Evolutionary conservation across 2,113 vertebrate genomes (phyloP), one percentile per base, ranked within the genome.

Genomic region (Butorides virescens): DNA sequence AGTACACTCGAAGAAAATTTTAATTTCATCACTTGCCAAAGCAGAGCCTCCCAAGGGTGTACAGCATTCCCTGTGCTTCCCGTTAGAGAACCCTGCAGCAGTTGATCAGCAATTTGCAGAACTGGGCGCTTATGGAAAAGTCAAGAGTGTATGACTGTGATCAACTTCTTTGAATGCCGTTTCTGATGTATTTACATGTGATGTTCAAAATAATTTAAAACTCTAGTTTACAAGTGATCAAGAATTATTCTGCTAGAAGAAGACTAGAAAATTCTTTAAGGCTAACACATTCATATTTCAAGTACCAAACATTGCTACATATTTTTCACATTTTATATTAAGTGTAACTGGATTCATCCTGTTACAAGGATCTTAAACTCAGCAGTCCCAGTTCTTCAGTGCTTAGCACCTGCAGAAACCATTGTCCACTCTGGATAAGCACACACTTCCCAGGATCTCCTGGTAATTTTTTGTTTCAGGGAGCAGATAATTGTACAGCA

Each of bases 91-190:
- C 42, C 18, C 73, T 59, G 78, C 77, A 44, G 65, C 34, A 76
- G 36, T 4, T 25, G 15, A 61, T 8, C 44, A 70, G 67, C 37
- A 19, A 30, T 16, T 15, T 47, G 58, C 90, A 86, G 75, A 62
- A 61, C 59, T 53, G 44, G 17, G 62, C 1, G 0, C 29, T 75
- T 19, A 29, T 0, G 23, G 82, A 34, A 9, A 53, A 56, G 30
- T 15, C 52, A 46, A 34, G 16, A 82, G 34, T 15, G 18, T 26
- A 23, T 0, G 0, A n/a, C 44, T 63, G 75, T 73, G 32, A 13
- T 23, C 76, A 55, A 9, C 72, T 86, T 3, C 72, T 86, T 2
- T 12, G 27, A 53, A 17, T 25, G 17, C 37, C 44, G 23, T 8
- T 83, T 27, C 44, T 82, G 39, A 44, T 49, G 26, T 32, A 47